Conservation (phyloP, 2,888 invertebrate species). For the Lochmaea crataegi region DNA sequence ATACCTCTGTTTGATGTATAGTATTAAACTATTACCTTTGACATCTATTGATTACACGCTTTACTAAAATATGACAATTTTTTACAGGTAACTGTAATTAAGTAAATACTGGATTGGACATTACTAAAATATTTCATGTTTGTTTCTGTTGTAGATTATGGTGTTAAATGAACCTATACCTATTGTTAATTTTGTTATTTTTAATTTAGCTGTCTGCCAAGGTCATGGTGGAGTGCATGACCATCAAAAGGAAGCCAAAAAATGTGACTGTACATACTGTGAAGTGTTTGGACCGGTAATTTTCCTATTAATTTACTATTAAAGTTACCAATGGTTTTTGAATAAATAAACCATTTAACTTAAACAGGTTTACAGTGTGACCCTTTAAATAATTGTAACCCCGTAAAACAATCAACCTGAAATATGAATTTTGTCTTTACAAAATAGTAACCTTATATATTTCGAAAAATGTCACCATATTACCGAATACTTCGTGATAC, state of each 20-base stretch:
- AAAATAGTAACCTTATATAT: no score
- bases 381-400: background rate
- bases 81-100: no score
- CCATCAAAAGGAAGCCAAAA: conserved; percentile 57
- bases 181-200: background rate
- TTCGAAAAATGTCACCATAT: no score
- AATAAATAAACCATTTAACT: background rate
- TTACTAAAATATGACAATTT: no score
- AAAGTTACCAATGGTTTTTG: background rate
- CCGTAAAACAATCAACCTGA: background rate
- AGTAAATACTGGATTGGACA: no score
- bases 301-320: conserved; percentile 36
- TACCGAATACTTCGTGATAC: no score
- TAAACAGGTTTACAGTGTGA: background rate
- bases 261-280: conserved; percentile 63
- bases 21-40: no score
- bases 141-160: no score
- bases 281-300: conserved; percentile 61
- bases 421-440: background rate
- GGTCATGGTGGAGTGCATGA: conserved; percentile 39
- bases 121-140: no score
- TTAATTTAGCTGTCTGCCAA: conserved; percentile 36
- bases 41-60: no score
- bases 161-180: no score
- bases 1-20: no score